These are phyloP conservation scores for Blomia tropicalis DNA, from an alignment of 2,888 invertebrate genomes.

Conservation along the genomic window DNA sequence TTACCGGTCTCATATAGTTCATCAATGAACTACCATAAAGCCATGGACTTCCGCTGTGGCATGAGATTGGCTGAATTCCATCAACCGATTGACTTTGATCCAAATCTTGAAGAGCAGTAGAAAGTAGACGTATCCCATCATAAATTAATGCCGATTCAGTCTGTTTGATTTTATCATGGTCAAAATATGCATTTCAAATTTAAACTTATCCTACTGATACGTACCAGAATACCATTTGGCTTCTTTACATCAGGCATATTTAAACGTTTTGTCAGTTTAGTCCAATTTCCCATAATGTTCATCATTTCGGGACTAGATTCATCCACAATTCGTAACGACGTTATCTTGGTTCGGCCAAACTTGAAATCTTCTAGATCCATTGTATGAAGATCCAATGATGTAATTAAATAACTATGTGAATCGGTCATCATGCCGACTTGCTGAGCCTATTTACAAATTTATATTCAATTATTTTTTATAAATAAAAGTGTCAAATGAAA, in stretches of 20 bases:
- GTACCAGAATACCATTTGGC: conserved; percentile 22
- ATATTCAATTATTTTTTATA: background rate
- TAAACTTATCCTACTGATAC: background rate
- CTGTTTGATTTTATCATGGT: conserved; percentile 39
- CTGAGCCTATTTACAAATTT: conserved; percentile 48
- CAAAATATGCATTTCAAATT: too few species aligned
- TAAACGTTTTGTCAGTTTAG: conserved; percentile 2
- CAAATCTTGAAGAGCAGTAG: conserved; percentile 74
- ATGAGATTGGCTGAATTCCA: conserved; percentile 30
- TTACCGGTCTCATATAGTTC: conserved; percentile 25
- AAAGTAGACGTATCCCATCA: conserved; percentile 84
- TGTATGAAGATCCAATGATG: conserved; percentile 74
- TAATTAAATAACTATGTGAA: conserved; percentile 80
- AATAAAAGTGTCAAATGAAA: conserved; percentile 1
- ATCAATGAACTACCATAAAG: conserved; percentile 23
- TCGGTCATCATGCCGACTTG: conserved; percentile 94
- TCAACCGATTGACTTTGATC: conserved; percentile 48
- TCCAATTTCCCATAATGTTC: conserved; percentile 40
- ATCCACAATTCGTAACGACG: conserved; percentile 73
- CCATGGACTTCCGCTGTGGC: conserved; percentile 27
- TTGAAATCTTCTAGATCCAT: conserved; percentile 80
- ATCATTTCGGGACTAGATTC: conserved; percentile 61
- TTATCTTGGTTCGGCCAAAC: conserved; percentile 85
- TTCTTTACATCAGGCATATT: background rate
- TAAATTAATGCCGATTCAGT: conserved; percentile 91